Conservation (phyloP, 2,888 invertebrate species). For the Caenorhabditis angaria region DNA sequence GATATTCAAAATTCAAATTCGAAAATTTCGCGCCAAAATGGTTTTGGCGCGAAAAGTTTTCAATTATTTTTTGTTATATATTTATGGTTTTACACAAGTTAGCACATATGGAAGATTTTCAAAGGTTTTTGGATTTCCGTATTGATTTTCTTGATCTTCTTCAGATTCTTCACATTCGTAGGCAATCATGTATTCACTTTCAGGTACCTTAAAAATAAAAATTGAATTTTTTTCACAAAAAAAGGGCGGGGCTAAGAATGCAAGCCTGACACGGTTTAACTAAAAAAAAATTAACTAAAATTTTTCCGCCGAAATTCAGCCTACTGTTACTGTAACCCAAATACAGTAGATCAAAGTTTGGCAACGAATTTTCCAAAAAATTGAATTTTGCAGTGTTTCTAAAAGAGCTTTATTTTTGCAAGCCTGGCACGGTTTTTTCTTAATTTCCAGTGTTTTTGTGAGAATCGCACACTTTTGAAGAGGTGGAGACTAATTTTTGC, state of each 20-base stretch:
- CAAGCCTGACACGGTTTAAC: background rate
- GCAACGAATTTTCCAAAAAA: too few species aligned
- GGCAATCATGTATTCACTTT: constrained; percentile 40
- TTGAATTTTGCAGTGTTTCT: too few species aligned
- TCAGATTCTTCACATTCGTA: constrained; percentile 19
- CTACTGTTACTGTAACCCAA: too few species aligned
- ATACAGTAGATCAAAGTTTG: too few species aligned
- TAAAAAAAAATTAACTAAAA: background rate
- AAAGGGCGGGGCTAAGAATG: background rate
- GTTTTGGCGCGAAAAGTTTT: background rate
- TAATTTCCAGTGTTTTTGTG: too few species aligned
- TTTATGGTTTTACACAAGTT: constrained; percentile 3
- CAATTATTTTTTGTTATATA: background rate
- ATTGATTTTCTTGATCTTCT: constrained; percentile 13
- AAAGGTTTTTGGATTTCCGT: constrained; percentile 13
- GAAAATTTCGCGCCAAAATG: background rate
- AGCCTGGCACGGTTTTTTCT: too few species aligned
- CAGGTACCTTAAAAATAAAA: constrained; percentile 30
- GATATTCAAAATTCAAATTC: background rate
- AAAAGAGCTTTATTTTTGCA: too few species aligned
- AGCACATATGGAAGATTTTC: constrained; percentile 1
- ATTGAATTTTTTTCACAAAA: background rate
- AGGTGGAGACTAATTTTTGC: too few species aligned
- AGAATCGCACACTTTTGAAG: background rate
- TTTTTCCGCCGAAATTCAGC: too few species aligned